These are phyloP conservation scores for Zoanthus gigantus DNA, from an alignment of 92 coral and sea anemone genomes.

Conservation along the genomic window DNA sequence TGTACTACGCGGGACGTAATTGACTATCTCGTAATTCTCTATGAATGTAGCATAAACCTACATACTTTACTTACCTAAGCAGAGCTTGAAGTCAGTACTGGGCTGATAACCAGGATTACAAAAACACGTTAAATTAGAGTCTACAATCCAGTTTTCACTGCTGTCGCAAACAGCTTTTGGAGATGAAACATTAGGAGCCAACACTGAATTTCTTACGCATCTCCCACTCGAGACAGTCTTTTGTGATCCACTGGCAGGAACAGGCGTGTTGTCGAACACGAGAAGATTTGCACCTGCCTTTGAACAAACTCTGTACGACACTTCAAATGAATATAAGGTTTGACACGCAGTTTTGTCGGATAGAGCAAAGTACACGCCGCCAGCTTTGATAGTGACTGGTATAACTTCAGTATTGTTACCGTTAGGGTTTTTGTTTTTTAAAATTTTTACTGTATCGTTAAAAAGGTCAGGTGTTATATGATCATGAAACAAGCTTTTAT, in stretches of 20 bases:
- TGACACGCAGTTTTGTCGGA: slow-evolving; percentile 6
- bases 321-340: slow-evolving; percentile 8
- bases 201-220: neutral
- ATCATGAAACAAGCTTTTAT: too few relatives aligned
- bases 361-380: slow-evolving; percentile 7
- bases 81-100: neutral
- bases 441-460: neutral
- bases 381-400: neutral
- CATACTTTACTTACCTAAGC: neutral
- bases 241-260: neutral
- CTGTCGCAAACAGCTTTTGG: neutral
- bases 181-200: neutral
- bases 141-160: neutral
- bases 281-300: neutral
- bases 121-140: neutral
- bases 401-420: neutral
- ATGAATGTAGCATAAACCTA: too few relatives aligned
- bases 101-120: neutral
- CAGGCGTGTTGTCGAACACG: neutral
- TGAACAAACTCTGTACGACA: neutral
- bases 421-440: neutral
- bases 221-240: neutral
- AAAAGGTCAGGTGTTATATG: neutral
- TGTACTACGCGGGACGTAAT: too few relatives aligned
- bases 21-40: neutral